A percentile compares a stretch with the other conserved stretches of the same genome.
These are phyloP conservation scores for Dasyprocta punctata DNA, from an alignment of 2,113 vertebrate species.

Conservation along the genomic window DNA sequence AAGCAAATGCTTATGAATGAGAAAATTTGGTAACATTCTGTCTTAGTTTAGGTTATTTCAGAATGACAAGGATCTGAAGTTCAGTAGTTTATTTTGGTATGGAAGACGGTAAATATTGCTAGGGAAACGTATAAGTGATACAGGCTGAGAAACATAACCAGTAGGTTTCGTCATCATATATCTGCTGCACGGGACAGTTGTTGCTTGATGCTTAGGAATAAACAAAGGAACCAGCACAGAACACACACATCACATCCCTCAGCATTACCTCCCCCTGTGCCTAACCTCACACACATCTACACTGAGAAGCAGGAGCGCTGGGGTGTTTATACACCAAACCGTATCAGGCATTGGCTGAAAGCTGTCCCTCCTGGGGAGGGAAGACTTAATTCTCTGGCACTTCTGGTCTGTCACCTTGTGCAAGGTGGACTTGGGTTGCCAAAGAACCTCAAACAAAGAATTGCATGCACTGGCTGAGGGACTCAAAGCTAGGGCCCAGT, in stretches of 20 bases:
- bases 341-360: not conserved
- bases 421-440: not conserved
- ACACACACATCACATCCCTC: not conserved
- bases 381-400: not conserved
- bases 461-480: not conserved
- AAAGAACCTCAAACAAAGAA: not conserved
- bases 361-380: not conserved
- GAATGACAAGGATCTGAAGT: not conserved
- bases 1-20: not conserved
- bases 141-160: not conserved
- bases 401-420: not conserved
- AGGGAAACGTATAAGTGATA: not conserved
- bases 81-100: not conserved
- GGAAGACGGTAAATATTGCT: not conserved
- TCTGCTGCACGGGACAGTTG: not conserved
- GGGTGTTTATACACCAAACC: not conserved
- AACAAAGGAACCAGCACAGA: not conserved
- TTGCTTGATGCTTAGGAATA: not conserved
- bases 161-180: rapidly evolving
- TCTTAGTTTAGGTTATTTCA: not conserved
- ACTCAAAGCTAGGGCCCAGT: not conserved
- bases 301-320: not conserved
- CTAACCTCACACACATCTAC: not conserved
- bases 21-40: not conserved
- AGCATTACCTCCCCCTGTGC: rapidly evolving